Percentiles rank a stretch among this genome's conserved stretches.
Conservation (phyloP, 2,113 vertebrate genomes). For the Globicephala melas region DNA sequence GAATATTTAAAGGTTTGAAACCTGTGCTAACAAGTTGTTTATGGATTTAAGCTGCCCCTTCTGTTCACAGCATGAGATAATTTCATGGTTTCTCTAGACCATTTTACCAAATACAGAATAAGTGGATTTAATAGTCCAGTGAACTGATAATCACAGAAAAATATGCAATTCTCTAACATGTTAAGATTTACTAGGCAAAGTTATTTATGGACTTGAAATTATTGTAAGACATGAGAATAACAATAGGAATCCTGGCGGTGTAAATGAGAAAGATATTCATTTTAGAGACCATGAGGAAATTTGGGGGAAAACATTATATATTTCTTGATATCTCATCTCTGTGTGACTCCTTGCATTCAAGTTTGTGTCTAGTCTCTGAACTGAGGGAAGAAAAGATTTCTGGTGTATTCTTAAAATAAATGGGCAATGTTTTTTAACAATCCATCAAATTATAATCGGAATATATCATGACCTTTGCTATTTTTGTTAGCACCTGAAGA, state of each 20-base stretch:
- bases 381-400: background rate
- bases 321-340: background rate
- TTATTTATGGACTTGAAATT: background rate
- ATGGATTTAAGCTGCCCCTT: constrained; percentile 48
- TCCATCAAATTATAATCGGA: background rate
- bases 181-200: constrained; percentile 15
- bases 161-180: background rate
- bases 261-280: background rate
- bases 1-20: constrained; percentile 70
- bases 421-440: background rate
- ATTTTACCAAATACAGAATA: background rate
- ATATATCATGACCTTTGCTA: background rate
- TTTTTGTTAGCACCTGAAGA: background rate
- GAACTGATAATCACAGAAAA: constrained; percentile 21
- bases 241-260: background rate
- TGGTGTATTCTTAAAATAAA: background rate
- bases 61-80: constrained; percentile 49
- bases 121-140: constrained; percentile 33
- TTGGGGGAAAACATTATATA: accelerated
- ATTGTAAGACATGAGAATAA: background rate
- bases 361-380: background rate
- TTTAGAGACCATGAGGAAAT: background rate
- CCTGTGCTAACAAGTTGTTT: constrained; percentile 69
- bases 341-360: background rate
- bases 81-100: constrained; percentile 54